Conservation (phyloP, 2,888 invertebrate species). For the Cerceris ruficornis region DNA sequence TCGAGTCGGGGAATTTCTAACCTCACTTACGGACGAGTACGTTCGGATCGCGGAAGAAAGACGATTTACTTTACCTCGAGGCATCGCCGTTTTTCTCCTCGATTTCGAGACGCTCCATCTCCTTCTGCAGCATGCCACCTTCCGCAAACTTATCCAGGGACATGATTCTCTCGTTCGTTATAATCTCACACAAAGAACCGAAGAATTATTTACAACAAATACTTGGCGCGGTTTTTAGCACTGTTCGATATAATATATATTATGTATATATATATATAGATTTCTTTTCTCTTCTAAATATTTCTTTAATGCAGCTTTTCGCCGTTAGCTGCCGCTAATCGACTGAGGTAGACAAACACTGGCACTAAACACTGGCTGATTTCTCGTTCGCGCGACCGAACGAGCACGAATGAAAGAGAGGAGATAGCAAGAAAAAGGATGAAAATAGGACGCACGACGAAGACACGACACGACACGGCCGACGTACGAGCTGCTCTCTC, state of each 20-base stretch:
- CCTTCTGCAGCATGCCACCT: constrained; percentile 75
- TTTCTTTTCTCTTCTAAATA: constrained; percentile 50
- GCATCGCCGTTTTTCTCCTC: constrained; percentile 80
- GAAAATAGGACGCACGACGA: constrained; percentile 58
- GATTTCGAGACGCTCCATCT: constrained; percentile 79
- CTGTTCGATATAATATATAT: constrained; percentile 62
- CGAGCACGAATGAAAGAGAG: constrained; percentile 51
- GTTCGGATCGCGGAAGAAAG: constrained; percentile 28
- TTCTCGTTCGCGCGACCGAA: constrained; percentile 49
- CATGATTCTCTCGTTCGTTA: constrained; percentile 63
- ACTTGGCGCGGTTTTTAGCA: constrained; percentile 40
- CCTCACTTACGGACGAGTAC: constrained; percentile 5
- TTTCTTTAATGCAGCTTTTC: constrained; percentile 55
- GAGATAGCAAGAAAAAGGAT: constrained; percentile 51
- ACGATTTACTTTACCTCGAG: constrained; percentile 73
- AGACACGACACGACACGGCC: constrained; percentile 42
- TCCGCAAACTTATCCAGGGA: constrained; percentile 80
- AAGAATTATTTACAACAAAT: constrained; percentile 54
- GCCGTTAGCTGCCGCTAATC: constrained; percentile 57
- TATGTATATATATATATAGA: constrained; percentile 53
- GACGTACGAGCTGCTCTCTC: constrained; percentile 34
- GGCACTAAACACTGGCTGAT: constrained; percentile 69
- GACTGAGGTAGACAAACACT: constrained; percentile 71
- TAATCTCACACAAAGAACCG: constrained; percentile 48
- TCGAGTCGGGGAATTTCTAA: constrained; percentile 31